Percentiles rank a stretch among this genome's conserved stretches.
Evolutionary conservation across 2,113 vertebrate species (phyloP).

Genomic region (Callochromis pleurospilus): DNA sequence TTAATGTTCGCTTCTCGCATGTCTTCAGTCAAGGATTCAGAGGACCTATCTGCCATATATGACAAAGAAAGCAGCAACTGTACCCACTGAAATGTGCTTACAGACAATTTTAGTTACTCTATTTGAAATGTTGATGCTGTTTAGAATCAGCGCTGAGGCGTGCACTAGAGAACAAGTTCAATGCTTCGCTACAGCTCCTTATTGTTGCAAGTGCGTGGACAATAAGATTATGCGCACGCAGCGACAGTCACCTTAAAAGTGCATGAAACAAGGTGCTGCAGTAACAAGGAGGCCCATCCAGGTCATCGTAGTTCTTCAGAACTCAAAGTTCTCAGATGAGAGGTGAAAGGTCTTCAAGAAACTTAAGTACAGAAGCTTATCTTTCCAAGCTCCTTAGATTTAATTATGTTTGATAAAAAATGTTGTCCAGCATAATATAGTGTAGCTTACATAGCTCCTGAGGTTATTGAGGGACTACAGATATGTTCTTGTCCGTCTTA

Average conservation of each 20-base stretch:
- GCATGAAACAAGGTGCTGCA: neutral
- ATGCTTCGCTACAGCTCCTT: neutral
- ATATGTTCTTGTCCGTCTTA: fast-evolving
- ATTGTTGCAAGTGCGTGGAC: neutral
- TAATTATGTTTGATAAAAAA: neutral
- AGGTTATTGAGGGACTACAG: neutral
- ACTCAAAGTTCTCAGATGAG: fast-evolving
- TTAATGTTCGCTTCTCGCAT: fast-evolving
- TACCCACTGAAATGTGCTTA: too few relatives aligned
- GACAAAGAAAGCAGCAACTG: too few relatives aligned
- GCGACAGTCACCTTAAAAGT: fast-evolving
- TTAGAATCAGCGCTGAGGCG: too few relatives aligned
- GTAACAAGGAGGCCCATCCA: neutral
- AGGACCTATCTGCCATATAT: neutral
- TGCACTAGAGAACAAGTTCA: neutral
- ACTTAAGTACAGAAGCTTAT: neutral
- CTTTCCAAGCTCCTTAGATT: neutral
- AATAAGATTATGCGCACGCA: fast-evolving
- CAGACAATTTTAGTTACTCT: too few relatives aligned
- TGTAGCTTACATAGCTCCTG: neutral
- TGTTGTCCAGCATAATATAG: neutral
- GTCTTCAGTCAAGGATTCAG: neutral
- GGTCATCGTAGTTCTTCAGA: fast-evolving
- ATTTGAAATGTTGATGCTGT: too few relatives aligned
- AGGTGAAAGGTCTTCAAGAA: neutral